Percentiles rank a stretch among this genome's conserved stretches.
Conservation (phyloP, 2,113 vertebrate genomes). For the Martes martes region DNA sequence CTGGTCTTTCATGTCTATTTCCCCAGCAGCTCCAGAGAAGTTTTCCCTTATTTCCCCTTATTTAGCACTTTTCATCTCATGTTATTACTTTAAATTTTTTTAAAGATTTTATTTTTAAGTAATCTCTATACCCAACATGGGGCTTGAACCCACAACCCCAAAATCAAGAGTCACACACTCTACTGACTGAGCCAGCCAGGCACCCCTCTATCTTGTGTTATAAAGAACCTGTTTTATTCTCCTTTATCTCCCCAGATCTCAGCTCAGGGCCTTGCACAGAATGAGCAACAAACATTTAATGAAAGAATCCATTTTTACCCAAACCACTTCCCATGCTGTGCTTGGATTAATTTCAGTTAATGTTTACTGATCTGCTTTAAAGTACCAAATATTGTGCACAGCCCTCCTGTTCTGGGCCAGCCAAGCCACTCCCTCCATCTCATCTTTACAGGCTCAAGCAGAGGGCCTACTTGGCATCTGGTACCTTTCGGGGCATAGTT, state of each 20-base stretch:
- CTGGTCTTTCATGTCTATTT: background rate
- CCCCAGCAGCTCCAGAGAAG: background rate
- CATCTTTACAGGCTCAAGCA: background rate
- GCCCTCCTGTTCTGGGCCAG: background rate
- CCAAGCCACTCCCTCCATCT: background rate
- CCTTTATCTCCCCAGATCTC: background rate
- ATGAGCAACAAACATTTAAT: slow-evolving; percentile 21
- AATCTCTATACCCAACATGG: background rate
- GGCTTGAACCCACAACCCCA: background rate
- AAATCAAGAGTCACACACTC: background rate
- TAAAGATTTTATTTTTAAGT: background rate
- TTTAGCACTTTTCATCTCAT: background rate
- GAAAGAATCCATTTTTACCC: background rate
- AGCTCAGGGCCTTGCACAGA: background rate
- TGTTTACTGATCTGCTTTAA: background rate
- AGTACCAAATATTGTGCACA: background rate
- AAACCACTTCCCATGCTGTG: background rate
- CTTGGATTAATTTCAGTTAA: slow-evolving; percentile 25
- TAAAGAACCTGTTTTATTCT: background rate
- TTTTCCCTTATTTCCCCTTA: background rate
- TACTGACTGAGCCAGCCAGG: background rate
- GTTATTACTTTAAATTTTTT: background rate
- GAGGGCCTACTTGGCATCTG: background rate
- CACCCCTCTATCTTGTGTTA: background rate
- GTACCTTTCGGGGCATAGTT: background rate